Conservation (phyloP, 2,113 vertebrate species). For the Pedetes capensis region DNA sequence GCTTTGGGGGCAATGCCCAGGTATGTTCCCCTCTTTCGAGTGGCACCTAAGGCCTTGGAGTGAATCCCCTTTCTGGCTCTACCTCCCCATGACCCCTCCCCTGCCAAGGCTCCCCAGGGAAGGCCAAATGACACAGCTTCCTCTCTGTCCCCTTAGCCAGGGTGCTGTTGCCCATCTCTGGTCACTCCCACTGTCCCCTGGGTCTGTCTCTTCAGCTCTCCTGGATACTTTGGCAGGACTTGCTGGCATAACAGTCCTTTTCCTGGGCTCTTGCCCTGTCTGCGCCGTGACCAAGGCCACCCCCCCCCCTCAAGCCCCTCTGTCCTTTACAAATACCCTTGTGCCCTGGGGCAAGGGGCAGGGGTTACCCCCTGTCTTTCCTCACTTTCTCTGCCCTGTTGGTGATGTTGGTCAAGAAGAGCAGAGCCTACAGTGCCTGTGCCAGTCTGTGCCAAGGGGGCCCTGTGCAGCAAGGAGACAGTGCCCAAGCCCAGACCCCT, state of each 20-base stretch:
- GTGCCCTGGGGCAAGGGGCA: background rate
- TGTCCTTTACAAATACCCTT: background rate
- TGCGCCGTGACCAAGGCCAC: background rate
- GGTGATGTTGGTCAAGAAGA: background rate
- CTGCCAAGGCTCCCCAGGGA: too few relatives aligned
- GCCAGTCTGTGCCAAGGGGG: too few relatives aligned
- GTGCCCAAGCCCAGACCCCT: accelerated
- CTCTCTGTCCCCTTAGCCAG: background rate
- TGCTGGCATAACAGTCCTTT: too few relatives aligned
- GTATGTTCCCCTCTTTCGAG: background rate
- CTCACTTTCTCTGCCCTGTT: background rate
- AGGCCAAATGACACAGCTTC: too few relatives aligned
- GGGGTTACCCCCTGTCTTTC: too few relatives aligned
- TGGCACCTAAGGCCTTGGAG: too few relatives aligned
- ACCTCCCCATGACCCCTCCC: too few relatives aligned
- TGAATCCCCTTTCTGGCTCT: background rate
- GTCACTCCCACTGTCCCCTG: background rate
- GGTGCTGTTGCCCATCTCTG: too few relatives aligned
- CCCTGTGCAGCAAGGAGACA: too few relatives aligned
- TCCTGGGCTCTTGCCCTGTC: background rate
- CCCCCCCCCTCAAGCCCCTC: too few relatives aligned
- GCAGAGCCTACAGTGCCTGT: background rate
- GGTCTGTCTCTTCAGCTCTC: background rate
- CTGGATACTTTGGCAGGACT: accelerated
- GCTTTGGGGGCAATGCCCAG: background rate